These are phyloP conservation scores for Paragorgia papillata DNA, from an alignment of 92 coral and sea anemone genomes.

Conservation along the genomic window DNA sequence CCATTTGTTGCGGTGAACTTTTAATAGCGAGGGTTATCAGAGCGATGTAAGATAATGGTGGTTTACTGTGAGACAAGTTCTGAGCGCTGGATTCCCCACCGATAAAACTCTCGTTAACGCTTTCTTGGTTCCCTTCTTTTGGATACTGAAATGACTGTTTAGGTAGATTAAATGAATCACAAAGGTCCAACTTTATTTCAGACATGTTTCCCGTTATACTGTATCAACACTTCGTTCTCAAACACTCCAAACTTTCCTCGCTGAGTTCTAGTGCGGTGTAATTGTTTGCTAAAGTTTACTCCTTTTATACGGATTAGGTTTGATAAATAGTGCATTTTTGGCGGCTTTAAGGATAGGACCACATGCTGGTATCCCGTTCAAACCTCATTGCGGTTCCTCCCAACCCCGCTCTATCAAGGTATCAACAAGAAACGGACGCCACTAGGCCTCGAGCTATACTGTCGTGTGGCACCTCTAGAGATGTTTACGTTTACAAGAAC, in stretches of 20 bases:
- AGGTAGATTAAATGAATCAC: not conserved
- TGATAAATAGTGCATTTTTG: not conserved
- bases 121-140: not conserved
- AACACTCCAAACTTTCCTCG: not conserved
- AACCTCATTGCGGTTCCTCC: constrained; percentile 2
- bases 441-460: not conserved
- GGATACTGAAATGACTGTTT: not conserved
- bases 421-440: not conserved
- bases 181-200: not conserved
- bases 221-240: no score
- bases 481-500: not conserved
- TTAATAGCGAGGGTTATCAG: constrained; percentile 37
- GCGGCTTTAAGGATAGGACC: not conserved
- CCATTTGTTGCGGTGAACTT: constrained; percentile 33
- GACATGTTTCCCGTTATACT: not conserved
- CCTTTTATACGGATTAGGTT: not conserved
- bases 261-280: not conserved
- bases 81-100: not conserved
- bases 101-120: not conserved
- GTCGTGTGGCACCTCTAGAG: not conserved
- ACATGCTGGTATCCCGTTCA: not conserved
- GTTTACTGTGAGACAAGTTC: constrained; percentile 19
- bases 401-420: not conserved
- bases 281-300: not conserved
- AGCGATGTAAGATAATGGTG: constrained; percentile 40